phyloP scores from a whole-genome alignment of 1,140 invertebrate species.

The Asobara japonica region DNA sequence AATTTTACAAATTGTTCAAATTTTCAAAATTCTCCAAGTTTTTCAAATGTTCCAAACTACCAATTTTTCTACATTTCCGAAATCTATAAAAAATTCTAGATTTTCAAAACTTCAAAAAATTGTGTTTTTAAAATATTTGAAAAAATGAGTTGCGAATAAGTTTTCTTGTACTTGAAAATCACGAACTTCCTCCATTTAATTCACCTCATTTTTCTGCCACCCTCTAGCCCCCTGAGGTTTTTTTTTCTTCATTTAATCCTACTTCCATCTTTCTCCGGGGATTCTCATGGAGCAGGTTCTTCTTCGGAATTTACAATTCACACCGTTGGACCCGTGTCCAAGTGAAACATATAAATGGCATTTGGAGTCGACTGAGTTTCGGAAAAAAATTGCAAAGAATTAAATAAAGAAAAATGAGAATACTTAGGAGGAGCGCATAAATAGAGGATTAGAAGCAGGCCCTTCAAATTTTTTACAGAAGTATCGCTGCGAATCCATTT shows the following conservation, averaged over 20 bases:
- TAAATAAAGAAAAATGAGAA: not conserved
- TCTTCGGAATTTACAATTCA: slow-evolving; percentile 60
- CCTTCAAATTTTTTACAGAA: no score
- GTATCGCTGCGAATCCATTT: no score
- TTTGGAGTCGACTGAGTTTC: slow-evolving; percentile 53
- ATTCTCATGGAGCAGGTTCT: slow-evolving; percentile 50
- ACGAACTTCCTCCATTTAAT: slow-evolving; percentile 13
- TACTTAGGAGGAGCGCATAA: not conserved
- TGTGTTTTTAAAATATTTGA: no score
- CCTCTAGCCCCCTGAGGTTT: not conserved
- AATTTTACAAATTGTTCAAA: no score
- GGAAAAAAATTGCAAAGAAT: not conserved
- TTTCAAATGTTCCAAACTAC: no score
- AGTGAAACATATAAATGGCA: slow-evolving; percentile 63
- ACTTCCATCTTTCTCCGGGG: not conserved
- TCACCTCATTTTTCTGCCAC: not conserved
- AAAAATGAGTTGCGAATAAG: no score
- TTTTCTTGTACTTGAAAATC: slow-evolving; percentile 7
- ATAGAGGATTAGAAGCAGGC: no score
- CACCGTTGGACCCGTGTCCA: slow-evolving; percentile 51
- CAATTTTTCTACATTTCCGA: no score
- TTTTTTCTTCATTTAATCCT: not conserved
- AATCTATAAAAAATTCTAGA: no score
- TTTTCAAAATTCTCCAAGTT: no score
- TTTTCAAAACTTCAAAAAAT: no score